A percentile compares a stretch with the other conserved stretches of the same genome.
phyloP scores from a whole-genome alignment of 2,797 vertebrate genomes.

The Artibeus lituratus region DNA sequence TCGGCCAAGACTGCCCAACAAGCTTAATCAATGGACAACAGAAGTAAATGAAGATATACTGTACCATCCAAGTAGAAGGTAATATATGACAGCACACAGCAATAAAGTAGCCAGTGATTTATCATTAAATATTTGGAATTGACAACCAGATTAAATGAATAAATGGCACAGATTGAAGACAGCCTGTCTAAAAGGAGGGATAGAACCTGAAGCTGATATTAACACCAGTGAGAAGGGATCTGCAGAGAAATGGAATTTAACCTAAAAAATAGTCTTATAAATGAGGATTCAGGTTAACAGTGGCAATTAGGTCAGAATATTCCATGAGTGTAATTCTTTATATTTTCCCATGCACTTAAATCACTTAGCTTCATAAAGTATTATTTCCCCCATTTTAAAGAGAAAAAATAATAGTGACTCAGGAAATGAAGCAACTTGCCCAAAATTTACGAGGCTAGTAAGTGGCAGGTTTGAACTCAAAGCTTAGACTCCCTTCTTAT shows the following conservation, averaged over 20 bases:
- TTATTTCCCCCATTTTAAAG: neutral
- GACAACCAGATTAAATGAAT: neutral
- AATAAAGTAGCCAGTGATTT: neutral
- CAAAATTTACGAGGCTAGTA: neutral
- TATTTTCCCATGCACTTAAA: neutral
- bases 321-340: neutral
- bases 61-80: neutral
- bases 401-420: neutral
- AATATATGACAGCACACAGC: neutral
- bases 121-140: neutral
- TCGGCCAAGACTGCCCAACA: neutral
- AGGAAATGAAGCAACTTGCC: neutral
- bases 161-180: neutral
- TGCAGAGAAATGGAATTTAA: neutral
- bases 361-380: neutral
- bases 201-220: neutral
- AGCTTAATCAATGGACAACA: neutral
- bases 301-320: neutral
- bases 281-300: neutral
- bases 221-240: neutral
- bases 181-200: neutral
- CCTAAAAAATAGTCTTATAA: neutral
- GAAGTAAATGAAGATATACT: neutral
- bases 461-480: neutral
- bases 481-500: neutral